Base-by-base conservation (phyloP, 1,140 invertebrate genomes). In the Eriocheir sinensis region DNA sequence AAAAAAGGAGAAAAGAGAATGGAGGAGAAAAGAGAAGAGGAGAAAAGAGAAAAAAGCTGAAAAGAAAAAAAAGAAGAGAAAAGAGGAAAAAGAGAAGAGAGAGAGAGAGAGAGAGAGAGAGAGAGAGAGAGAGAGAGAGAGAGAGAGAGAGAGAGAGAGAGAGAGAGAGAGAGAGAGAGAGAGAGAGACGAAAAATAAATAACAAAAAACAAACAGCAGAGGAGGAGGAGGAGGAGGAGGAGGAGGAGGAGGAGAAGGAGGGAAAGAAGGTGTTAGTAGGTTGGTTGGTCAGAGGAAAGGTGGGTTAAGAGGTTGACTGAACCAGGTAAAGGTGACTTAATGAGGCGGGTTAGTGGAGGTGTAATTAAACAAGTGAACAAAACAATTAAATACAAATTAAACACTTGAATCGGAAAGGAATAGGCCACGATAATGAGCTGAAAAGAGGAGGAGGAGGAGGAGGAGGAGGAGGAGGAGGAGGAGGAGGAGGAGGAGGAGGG, bases 51-150 rank as follows among this genome's bases (percentile, higher is more conserved):
- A 15, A 8, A n/a, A 8, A 6, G 34, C 34, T 17, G 9, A 83
- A 8, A 83, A 6, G 9, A 32, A 32, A 32, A 32, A 32, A 32
- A 83, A 32, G 34, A 6, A 32, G 81, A 83, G 30, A 15, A 17
- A 8, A 12, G 81, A 12, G 81, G 81, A 30, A 32, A 21, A 8
- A 30, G 15, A 32, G 81, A 9, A 15, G 81, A 83, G 8, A 9
- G 30, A 32, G 30, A 12, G 32, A 32, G 32, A 83, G 81, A 72
- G n/a, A n/a, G 53, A 72, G 27, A 72, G 12, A 36, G 3, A 36
- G 80, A 81, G 80, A 32, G 80, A 81, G 34, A 36, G 80, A 81
- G 80, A 81, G 34, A 36, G 80, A 81, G 34, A 36, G 80, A 36
- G 80, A 81, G 80, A 30, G 34, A 72, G 27, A 12, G 53, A 12